Evolutionary conservation across 2,113 vertebrate species (phyloP).

Genomic region (Trogon melanurus): DNA sequence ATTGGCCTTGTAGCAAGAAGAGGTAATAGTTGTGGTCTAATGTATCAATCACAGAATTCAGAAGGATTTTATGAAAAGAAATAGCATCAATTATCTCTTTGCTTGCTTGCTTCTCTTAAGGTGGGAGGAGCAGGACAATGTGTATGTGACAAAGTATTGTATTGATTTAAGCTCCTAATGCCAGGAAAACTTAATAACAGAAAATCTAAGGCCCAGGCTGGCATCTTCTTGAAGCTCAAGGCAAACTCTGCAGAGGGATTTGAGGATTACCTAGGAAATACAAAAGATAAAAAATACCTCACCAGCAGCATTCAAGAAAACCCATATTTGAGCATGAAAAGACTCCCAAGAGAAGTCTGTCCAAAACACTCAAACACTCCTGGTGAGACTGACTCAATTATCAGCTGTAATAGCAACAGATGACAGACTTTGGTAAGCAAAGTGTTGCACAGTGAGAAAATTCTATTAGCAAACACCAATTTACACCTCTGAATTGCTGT

Average conservation of each 20-base stretch:
- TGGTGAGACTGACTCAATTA: constrained; percentile 37
- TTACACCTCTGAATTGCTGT: constrained; percentile 56
- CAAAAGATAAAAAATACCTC: not conserved
- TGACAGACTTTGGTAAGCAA: constrained; percentile 6
- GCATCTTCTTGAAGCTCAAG: not conserved
- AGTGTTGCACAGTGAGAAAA: constrained; percentile 30
- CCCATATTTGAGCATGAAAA: not conserved
- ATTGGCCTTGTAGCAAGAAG: not conserved
- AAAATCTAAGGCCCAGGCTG: not conserved
- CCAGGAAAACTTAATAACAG: not conserved
- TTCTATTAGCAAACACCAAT: constrained; percentile 44
- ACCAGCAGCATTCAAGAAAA: not conserved
- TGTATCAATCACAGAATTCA: not conserved
- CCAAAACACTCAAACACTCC: not conserved
- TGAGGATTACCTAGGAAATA: not conserved
- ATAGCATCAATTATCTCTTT: not conserved
- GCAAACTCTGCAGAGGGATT: not conserved
- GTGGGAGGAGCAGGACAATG: not conserved
- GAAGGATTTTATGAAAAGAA: not conserved
- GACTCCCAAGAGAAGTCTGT: not conserved
- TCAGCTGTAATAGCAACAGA: constrained; percentile 29
- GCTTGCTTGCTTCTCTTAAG: not conserved
- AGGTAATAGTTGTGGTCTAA: not conserved
- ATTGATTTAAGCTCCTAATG: not conserved
- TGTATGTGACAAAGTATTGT: not conserved